Base-by-base conservation (phyloP, 2,888 invertebrate species). In the Athripsodes cinereus region DNA sequence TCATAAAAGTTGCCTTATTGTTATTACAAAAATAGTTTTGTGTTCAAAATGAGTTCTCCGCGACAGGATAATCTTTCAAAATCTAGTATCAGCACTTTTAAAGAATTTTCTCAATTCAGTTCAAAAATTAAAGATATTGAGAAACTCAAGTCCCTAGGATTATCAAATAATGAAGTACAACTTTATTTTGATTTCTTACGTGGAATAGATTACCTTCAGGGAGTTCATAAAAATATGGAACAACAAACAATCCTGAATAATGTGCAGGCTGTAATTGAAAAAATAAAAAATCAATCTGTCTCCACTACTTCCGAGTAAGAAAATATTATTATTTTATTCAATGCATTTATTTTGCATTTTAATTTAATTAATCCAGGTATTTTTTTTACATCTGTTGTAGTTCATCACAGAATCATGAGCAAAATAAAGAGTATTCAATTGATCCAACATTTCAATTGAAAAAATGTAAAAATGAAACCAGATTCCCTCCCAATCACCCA, bases 101-200 rank as follows among this genome's bases (percentile, higher is more conserved):
- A 74, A 64, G 73, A 79, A 60, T 80, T 79, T 64, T 68, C 72
- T 59, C 69, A 72, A 55, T 71, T 70, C 1, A 71, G 78, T 60
- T 68, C 72, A 46, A 70, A 74, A 50, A 65, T 75, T 20, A 69
- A 74, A 46, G 68, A 73, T 64, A 66, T 74, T 44, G 80, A 80
- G 68, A 69, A 70, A 67, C 65, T 82, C 52, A 80, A 75, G 64
- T 74, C 72, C 52, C 72, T 72, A 44, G 81, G 79, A 31, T 68
- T 82, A 3, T 71, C 74, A 2, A 68, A 71, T 52, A 75, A 79
- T 3, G 81, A 82, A 68, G 73, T 81, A 19, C 71, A 76, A 64
- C 62, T 82, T n/a, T 76, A 76, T 52, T 69, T 72, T 46, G 78
- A 79, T 52, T 74, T 74, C 65, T 73, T 78, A 67, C 71, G 72